Evolutionary conservation across 1,140 invertebrate species (phyloP), one percentile per base, ranked within the genome.

Genomic region (Phocides pigmalion): DNA sequence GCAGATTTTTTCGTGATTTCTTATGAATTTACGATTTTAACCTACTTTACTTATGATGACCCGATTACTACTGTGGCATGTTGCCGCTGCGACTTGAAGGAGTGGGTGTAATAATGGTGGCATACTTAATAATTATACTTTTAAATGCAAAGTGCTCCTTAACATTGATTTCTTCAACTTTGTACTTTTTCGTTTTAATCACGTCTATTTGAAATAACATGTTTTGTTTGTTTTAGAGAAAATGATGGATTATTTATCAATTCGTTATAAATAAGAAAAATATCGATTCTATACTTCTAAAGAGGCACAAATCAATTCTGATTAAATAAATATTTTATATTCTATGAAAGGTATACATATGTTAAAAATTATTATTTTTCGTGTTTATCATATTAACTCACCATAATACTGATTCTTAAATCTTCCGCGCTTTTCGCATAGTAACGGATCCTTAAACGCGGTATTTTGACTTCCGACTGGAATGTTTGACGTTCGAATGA

Each of bases 371-470:
- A 32, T n/a, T n/a, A 32, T 11, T 32, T 4, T 22, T 22, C 2
- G 20, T 1, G n/a, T 28, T 28, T 28, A 28, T 22, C 14, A 35
- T 47, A 37, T 4, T 32, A 72, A 81, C 87, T 85, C 54, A 90
- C 86, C 86, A 75, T 82, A 16, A 90, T 62, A 61, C 70, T 81
- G 28, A 90, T 72, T 51, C 67, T 78, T 69, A 88, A 77, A 69
- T 85, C 83, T 66, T 84, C 84, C 12, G 80, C 79, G 74, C 82
- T 89, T 76, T 83, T 85, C 51, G 78, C 66, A 66, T 68, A 77
- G 74, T 83, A 88, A 17, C 74, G 79, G 50, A 90, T 84, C 54
- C 79, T 82, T 71, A 90, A 74, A 69, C 82, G 86, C 64, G 85
- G 74, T 83, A 89, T 90, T 74, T 89, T 89, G 84, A 65, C 64